phyloP scores from a whole-genome alignment of 2,888 invertebrate species.

The Sturmia bella region DNA sequence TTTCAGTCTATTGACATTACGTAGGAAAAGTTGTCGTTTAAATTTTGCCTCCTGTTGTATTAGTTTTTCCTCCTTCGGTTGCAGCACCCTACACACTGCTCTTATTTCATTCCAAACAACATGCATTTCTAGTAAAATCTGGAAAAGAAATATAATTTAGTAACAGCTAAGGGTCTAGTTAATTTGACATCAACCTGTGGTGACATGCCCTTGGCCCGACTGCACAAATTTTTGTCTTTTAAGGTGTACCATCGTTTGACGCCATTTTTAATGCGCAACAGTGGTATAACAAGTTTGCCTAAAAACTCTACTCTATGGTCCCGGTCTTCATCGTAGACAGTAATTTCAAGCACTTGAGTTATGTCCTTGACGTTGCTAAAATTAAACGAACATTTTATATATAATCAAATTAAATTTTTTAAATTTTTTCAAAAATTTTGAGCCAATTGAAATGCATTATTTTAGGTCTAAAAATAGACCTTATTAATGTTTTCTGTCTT shows the following conservation, averaged over 20 bases:
- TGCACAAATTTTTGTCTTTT: slow-evolving; percentile 96
- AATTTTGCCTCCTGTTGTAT: slow-evolving; percentile 97
- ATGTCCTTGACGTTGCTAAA: slow-evolving; percentile 95
- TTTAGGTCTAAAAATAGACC: too few relatives aligned
- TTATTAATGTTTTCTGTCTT: too few relatives aligned
- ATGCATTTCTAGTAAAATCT: slow-evolving; percentile 94
- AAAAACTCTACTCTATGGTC: slow-evolving; percentile 99
- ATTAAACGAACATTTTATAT: background rate
- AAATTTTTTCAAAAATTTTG: too few relatives aligned
- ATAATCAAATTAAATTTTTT: background rate
- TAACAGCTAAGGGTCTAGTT: background rate
- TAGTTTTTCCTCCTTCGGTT: slow-evolving; percentile 97
- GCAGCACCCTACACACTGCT: slow-evolving; percentile 95
- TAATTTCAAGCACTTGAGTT: slow-evolving; percentile 95
- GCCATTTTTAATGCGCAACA: slow-evolving; percentile 92
- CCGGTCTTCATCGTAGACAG: slow-evolving; percentile 98
- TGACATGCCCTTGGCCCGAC: slow-evolving; percentile 94
- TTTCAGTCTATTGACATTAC: slow-evolving; percentile 95
- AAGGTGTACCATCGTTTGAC: slow-evolving; percentile 97
- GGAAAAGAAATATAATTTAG: background rate
- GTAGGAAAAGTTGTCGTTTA: slow-evolving; percentile 95
- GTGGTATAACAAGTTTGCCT: slow-evolving; percentile 94
- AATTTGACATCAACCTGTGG: slow-evolving; percentile 84
- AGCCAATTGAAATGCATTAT: too few relatives aligned
- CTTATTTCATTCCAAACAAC: slow-evolving; percentile 95